phyloP scores from a whole-genome alignment of 2,113 vertebrate genomes.

The zebrafish (Danio rerio) region DNA sequence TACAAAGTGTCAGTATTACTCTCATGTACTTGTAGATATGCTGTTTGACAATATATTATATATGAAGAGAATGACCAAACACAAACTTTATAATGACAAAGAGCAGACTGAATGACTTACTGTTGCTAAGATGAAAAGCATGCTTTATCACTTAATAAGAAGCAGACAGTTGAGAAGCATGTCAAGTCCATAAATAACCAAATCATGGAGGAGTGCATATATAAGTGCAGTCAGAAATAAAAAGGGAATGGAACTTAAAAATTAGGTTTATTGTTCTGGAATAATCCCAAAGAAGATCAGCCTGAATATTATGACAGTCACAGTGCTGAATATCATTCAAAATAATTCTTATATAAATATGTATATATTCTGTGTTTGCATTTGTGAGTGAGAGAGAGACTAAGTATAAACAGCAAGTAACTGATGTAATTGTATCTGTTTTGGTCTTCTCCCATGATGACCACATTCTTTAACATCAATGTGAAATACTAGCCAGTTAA shows the following conservation, averaged over 20 bases:
- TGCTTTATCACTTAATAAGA: constrained; percentile 8
- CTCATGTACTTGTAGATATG: constrained; percentile 67
- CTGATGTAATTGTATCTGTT: not conserved
- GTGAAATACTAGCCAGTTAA: not conserved
- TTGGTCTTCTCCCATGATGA: constrained; percentile 13
- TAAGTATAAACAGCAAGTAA: constrained; percentile 12
- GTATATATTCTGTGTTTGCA: not conserved
- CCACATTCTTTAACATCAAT: not conserved
- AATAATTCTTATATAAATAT: constrained; percentile 5
- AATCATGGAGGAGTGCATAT: not conserved
- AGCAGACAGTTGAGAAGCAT: constrained; percentile 5
- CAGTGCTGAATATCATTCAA: constrained; percentile 14
- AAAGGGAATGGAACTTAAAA: not conserved
- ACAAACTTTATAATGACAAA: not conserved
- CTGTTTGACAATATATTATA: constrained; percentile 15
- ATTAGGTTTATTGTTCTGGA: not conserved
- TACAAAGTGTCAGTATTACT: constrained; percentile 74
- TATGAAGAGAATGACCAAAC: constrained; percentile 17
- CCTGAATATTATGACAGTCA: constrained; percentile 1
- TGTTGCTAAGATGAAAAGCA: constrained; percentile 25
- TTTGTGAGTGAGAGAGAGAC: not conserved
- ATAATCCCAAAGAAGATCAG: not conserved
- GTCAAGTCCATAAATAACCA: not conserved
- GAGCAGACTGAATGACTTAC: not conserved
- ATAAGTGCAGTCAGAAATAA: not conserved